Evolutionary conservation across 2,888 invertebrate genomes (phyloP).

Genomic region (Augochlorella aurata): DNA sequence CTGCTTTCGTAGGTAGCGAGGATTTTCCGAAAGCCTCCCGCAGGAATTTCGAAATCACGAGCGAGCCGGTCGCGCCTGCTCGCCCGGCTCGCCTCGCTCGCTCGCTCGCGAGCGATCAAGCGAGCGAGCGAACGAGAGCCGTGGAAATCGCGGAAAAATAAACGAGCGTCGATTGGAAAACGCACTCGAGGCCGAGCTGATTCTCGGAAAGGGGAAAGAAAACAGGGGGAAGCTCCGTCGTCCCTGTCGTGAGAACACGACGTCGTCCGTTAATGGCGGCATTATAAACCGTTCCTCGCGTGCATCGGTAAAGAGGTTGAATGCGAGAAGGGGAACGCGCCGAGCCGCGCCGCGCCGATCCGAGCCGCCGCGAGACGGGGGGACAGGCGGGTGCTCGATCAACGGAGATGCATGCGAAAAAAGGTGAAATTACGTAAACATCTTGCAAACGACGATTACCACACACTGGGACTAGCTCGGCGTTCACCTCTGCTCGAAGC

Average conservation of each 20-base stretch:
- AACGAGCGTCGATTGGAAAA: slow-evolving; percentile 7
- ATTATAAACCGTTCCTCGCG: slow-evolving; percentile 67
- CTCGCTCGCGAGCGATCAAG: not conserved
- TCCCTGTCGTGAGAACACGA: slow-evolving; percentile 52
- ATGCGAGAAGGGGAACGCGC: slow-evolving; percentile 32
- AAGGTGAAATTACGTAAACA: slow-evolving; percentile 79
- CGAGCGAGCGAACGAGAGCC: not conserved
- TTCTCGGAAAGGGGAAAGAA: slow-evolving; percentile 41
- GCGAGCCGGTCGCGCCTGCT: not conserved
- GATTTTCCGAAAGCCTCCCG: not conserved
- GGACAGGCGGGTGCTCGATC: slow-evolving; percentile 58
- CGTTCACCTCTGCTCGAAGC: slow-evolving; percentile 63
- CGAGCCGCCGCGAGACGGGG: slow-evolving; percentile 1
- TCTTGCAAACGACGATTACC: slow-evolving; percentile 78
- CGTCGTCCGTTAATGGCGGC: slow-evolving; percentile 60
- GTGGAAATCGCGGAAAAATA: slow-evolving; percentile 11
- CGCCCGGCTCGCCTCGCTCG: no score
- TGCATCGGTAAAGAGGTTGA: slow-evolving; percentile 62
- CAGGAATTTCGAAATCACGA: not conserved
- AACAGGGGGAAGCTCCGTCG: slow-evolving; percentile 22
- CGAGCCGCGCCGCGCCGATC: not conserved
- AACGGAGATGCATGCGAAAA: slow-evolving; percentile 70
- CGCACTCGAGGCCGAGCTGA: slow-evolving; percentile 4
- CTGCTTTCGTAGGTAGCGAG: not conserved
- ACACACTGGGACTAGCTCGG: slow-evolving; percentile 68